A percentile compares a stretch with the other conserved stretches of the same genome.
Conservation (phyloP, 2,113 vertebrate species). For the Xenopus borealis region DNA sequence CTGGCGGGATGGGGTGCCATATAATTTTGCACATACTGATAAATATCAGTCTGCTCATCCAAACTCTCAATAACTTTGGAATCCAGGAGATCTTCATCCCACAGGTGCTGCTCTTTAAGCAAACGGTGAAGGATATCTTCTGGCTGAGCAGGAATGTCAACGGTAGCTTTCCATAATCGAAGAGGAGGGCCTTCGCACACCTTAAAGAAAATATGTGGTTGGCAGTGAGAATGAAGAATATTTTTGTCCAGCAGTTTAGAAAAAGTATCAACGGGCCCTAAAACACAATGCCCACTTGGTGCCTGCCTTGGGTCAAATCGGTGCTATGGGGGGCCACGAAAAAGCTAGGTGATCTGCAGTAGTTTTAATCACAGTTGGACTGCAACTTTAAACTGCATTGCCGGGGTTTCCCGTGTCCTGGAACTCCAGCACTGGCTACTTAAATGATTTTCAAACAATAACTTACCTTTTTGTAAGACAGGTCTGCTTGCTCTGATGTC, state of each 20-base stretch:
- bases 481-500: conserved; percentile 71
- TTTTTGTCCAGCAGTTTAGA: no score
- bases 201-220: conserved; percentile 49
- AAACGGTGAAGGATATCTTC: conserved; percentile 72
- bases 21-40: conserved; percentile 74
- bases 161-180: conserved; percentile 68
- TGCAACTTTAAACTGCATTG: no score
- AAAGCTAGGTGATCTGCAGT: no score
- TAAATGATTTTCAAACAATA: neutral
- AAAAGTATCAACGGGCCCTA: no score
- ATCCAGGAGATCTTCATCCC: conserved; percentile 75
- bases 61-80: conserved; percentile 74
- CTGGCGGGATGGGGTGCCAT: conserved; percentile 76
- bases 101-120: conserved; percentile 73
- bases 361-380: no score
- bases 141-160: conserved; percentile 67
- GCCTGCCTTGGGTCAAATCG: no score
- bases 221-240: neutral
- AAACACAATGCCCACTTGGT: no score
- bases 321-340: no score
- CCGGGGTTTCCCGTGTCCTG: no score
- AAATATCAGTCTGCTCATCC: conserved; percentile 77
- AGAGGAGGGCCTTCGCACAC: conserved; percentile 72
- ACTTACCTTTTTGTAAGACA: conserved; percentile 76
- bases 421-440: no score